Base-by-base conservation (phyloP, 2,113 vertebrate genomes). In the Promerops cafer region DNA sequence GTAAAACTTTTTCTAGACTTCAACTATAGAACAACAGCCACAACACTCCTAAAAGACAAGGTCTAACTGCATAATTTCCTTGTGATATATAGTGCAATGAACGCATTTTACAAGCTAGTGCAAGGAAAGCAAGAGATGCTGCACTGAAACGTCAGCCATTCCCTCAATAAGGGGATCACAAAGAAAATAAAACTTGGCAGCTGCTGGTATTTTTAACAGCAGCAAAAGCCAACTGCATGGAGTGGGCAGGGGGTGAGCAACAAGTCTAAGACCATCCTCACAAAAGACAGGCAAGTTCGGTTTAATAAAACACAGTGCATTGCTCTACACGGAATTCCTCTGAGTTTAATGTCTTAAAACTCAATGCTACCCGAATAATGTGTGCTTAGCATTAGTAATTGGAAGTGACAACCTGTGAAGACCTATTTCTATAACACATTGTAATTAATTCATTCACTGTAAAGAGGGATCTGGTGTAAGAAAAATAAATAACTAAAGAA, bases 341-440 rank as follows among this genome's bases (percentile, higher is more conserved):
- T 26, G 40, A 61, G 37, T 71, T 89, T 57, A 60, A 50, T 30
- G 20, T 16, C 30, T 52, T 65, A 59, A 85, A 92, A 52, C 5
- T 0, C 49, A 54, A 22, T 3, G 17, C 37, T 71, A 83, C 26
- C 10, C 3, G 3, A 90, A 39, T 54, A 59, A 69, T 1, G 1
- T 14, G 30, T 7, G 7, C 28, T 71, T 53, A 86, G 24, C 71
- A 26, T 77, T 77, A 77, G 16, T 7, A 64, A 79, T 5, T 40
- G 9, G 6, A 82, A 80, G 45, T 24, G 42, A 50, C 63, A 61
- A 65, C 72, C 53, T 59, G 9, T 45, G 49, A 91, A 70, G 45
- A 59, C 10, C 12, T 5, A 50, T 53, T 84, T 53, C 31, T 11
- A 1, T n/a, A 84, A 76, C 3, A 33, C 3, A 13, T 1, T 37